These are phyloP conservation scores for Tetheella fluctuosa DNA, from an alignment of 2,888 invertebrate species.

Conservation along the genomic window DNA sequence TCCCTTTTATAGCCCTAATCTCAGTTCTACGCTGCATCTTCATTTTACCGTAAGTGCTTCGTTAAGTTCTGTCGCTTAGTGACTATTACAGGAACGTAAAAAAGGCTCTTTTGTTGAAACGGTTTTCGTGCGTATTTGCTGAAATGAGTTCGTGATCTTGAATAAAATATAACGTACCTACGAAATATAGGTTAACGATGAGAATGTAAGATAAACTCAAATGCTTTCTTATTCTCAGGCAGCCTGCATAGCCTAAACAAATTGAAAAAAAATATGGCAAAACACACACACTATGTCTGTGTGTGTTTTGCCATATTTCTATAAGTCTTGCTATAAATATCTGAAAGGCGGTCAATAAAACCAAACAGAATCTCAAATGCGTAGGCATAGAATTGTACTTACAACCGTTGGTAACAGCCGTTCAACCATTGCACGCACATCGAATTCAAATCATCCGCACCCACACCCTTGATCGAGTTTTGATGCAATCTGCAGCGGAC, in stretches of 20 bases:
- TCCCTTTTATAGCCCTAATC: constrained; percentile 6
- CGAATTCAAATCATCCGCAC: constrained; percentile 66
- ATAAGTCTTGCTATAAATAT: no score
- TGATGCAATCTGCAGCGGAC: constrained; percentile 59
- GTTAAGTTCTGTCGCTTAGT: constrained; percentile 9
- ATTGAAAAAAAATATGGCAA: no score
- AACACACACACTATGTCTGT: no score
- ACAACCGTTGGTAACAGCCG: constrained; percentile 7
- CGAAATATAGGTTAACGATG: constrained; percentile 1
- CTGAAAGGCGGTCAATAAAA: not conserved
- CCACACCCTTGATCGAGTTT: constrained; percentile 66
- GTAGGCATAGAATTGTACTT: not conserved
- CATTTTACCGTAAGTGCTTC: constrained; percentile 8
- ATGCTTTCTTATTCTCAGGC: not conserved
- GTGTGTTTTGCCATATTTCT: no score
- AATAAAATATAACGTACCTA: not conserved
- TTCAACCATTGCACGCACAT: constrained; percentile 54
- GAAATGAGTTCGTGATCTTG: constrained; percentile 9
- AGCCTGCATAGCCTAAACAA: not conserved
- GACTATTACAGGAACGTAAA: constrained; percentile 9
- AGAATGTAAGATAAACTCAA: not conserved
- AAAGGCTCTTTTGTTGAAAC: constrained; percentile 6
- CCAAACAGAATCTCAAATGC: not conserved
- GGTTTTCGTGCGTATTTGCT: constrained; percentile 8
- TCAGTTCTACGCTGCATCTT: constrained; percentile 9